phyloP scores from a whole-genome alignment of 2,888 invertebrate species.

The Carabus problematicus region DNA sequence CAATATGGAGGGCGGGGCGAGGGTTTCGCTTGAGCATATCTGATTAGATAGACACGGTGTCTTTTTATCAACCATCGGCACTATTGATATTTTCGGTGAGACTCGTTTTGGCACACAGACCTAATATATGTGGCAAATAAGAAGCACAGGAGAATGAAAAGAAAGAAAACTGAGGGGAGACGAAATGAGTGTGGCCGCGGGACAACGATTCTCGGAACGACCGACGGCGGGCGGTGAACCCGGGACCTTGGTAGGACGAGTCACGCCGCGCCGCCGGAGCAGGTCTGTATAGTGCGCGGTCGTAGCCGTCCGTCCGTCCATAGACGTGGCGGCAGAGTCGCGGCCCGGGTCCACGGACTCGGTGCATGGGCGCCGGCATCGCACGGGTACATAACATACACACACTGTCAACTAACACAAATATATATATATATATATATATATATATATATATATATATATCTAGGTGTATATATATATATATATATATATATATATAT shows the following conservation, averaged over 20 bases:
- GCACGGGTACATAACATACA: too few species aligned
- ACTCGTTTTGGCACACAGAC: conserved; percentile 32
- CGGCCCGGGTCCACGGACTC: too few species aligned
- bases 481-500: too few species aligned
- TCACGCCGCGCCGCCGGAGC: conserved; percentile 18
- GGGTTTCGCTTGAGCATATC: conserved; percentile 12
- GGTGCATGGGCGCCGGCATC: too few species aligned
- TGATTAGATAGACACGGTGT: conserved; percentile 24
- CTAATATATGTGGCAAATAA: conserved; percentile 33
- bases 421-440: too few species aligned
- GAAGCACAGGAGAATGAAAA: conserved; percentile 2
- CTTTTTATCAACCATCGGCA: conserved; percentile 15
- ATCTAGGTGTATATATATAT: too few species aligned
- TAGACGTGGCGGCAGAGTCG: too few species aligned
- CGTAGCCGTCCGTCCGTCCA: too few species aligned
- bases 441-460: too few species aligned
- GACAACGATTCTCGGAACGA: conserved; percentile 29
- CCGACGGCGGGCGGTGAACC: conserved; percentile 36
- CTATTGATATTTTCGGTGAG: conserved; percentile 29
- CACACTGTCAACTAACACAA: too few species aligned
- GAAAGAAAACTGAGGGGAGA: conserved; percentile 7
- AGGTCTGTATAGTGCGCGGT: too few species aligned
- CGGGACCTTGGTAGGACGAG: conserved; percentile 42
- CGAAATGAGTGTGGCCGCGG: conserved; percentile 14
- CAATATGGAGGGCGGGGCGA: background rate